These are phyloP conservation scores for silkworm (Bombyx mori) DNA, from an alignment of 1,140 invertebrate genomes.

Conservation along the genomic window DNA sequence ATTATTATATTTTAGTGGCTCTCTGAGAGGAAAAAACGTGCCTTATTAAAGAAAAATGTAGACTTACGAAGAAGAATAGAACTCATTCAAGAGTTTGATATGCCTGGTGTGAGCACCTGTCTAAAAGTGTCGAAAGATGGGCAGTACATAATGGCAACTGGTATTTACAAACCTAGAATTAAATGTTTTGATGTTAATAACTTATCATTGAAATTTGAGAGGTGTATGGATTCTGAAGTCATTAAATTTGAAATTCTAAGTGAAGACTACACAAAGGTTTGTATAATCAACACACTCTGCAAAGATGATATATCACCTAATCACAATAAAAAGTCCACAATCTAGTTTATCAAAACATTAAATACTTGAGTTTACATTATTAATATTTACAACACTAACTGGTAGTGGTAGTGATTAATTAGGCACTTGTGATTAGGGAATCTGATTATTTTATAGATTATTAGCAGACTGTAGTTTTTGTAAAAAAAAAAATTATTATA, in stretches of 20 bases:
- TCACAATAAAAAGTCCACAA: too few relatives aligned
- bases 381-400: too few relatives aligned
- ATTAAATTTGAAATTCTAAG: constrained; percentile 89
- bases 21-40: constrained; percentile 88
- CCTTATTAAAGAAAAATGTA: constrained; percentile 91
- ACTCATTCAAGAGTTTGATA: constrained; percentile 99
- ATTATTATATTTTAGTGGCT: constrained; percentile 84
- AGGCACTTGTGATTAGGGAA: too few relatives aligned
- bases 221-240: constrained; percentile 97
- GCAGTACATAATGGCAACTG: constrained; percentile 92
- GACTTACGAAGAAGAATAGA: constrained; percentile 93
- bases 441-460: too few relatives aligned
- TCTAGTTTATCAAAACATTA: too few relatives aligned
- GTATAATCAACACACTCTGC: too few relatives aligned
- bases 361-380: too few relatives aligned
- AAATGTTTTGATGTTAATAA: constrained; percentile 97
- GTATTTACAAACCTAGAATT: constrained; percentile 96
- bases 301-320: too few relatives aligned
- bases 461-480: too few relatives aligned
- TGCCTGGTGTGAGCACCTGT: constrained; percentile 93
- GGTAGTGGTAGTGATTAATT: too few relatives aligned
- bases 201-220: constrained; percentile 97
- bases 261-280: constrained; percentile 90
- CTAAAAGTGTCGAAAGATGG: constrained; percentile 92
- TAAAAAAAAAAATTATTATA: too few relatives aligned